Evolutionary conservation across 1,140 invertebrate genomes (phyloP).

Genomic region (Anoplophora glabripennis): DNA sequence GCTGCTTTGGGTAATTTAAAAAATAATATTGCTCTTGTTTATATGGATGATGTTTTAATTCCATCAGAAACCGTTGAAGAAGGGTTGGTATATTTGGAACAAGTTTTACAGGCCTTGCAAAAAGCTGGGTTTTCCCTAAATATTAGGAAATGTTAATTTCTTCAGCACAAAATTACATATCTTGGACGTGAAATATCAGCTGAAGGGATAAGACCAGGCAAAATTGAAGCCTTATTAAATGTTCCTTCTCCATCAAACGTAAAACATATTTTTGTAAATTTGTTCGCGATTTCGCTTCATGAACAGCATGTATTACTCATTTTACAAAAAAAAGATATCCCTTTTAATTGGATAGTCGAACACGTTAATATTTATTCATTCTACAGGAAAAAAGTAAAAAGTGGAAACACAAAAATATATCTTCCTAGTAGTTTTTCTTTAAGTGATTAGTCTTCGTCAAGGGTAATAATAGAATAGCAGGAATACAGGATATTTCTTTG

Average conservation of each 20-base stretch:
- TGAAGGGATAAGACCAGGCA: conserved; percentile 11
- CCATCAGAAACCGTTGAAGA: conserved; percentile 28
- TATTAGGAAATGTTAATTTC: conserved; percentile 24
- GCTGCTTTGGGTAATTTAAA: conserved; percentile 37
- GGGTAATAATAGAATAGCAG: no score
- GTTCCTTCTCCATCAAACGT: no score
- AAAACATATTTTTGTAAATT: conserved; percentile 14
- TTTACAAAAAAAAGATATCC: no score
- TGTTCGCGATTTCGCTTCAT: conserved; percentile 11
- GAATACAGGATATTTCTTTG: no score
- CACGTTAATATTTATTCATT: no score
- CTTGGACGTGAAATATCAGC: conserved; percentile 19
- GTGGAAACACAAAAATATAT: no score
- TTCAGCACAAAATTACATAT: conserved; percentile 22
- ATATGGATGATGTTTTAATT: conserved; percentile 38
- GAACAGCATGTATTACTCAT: conserved; percentile 10
- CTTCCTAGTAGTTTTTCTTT: no score
- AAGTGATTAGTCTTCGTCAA: no score
- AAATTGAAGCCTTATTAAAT: no score
- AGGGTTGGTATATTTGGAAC: conserved; percentile 26
- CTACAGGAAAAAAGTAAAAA: no score
- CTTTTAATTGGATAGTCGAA: no score
- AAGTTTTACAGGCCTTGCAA: conserved; percentile 27
- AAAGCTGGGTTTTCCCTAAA: conserved; percentile 20
- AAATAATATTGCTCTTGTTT: conserved; percentile 15